Conservation (phyloP, 2,888 invertebrate species). For the Drosophila incognita region DNA sequence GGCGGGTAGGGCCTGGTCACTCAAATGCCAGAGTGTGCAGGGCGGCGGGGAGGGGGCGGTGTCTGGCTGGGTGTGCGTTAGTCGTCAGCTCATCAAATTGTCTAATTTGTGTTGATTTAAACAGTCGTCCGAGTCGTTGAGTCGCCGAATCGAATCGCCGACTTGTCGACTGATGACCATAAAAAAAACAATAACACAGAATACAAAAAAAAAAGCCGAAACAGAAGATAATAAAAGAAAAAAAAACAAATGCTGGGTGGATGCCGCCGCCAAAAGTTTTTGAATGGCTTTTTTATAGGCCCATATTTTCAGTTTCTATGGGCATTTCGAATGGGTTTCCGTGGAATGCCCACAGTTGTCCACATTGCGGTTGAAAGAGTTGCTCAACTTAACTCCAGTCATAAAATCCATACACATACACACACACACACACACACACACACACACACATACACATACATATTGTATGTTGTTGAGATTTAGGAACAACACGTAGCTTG, state of each 20-base stretch:
- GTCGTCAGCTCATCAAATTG: conserved; percentile 66
- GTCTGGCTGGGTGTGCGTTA: neutral
- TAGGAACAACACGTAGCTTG: neutral
- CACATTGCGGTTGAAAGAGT: conserved; percentile 15
- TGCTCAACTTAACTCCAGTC: conserved; percentile 12
- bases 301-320: conserved; percentile 40
- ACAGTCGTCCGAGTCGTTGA: conserved; percentile 42
- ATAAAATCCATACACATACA: conserved; percentile 5
- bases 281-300: conserved; percentile 34
- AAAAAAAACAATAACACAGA: conserved; percentile 8
- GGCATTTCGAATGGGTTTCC: conserved; percentile 24
- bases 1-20: neutral
- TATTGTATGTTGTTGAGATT: neutral
- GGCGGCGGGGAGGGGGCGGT: too few species aligned
- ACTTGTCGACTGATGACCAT: conserved; percentile 10
- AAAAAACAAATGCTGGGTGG: conserved; percentile 5
- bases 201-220: neutral
- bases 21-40: neutral
- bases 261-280: conserved; percentile 18
- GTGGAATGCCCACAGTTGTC: conserved; percentile 8
- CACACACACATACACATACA: neutral
- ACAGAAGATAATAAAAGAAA: neutral
- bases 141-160: conserved; percentile 16
- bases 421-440: neutral
- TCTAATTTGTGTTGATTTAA: conserved; percentile 74